phyloP scores from a whole-genome alignment of 2,888 invertebrate species.

The Caenorhabditis plicata region DNA sequence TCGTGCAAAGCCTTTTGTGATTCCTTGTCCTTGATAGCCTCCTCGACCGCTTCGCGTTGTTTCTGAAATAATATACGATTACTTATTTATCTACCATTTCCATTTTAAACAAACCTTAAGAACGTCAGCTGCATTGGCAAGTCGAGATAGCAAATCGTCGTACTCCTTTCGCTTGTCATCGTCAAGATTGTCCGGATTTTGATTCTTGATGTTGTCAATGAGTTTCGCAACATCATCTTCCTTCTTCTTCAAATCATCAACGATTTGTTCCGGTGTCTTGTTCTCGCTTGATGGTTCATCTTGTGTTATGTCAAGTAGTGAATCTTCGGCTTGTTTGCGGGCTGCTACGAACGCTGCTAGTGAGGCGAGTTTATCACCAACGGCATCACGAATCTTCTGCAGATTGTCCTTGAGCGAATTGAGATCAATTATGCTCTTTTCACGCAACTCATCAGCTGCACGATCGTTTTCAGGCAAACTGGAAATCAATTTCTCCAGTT shows the following conservation, averaged over 20 bases:
- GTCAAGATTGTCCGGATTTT: conserved; percentile 32
- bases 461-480: conserved; percentile 22
- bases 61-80: conserved; percentile 35
- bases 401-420: conserved; percentile 36
- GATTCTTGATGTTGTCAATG: conserved; percentile 18
- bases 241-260: conserved; percentile 22
- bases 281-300: conserved; percentile 4
- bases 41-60: conserved; percentile 23
- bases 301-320: conserved; percentile 33
- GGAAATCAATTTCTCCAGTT: conserved; percentile 30
- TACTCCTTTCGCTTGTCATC: conserved; percentile 34
- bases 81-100: too few relatives aligned
- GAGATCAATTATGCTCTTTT: conserved; percentile 39
- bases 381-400: conserved; percentile 34
- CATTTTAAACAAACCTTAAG: conserved; percentile 23
- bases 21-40: conserved; percentile 14
- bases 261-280: conserved; percentile 19
- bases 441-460: conserved; percentile 31
- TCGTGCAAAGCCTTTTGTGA: conserved; percentile 17
- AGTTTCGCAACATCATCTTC: conserved; percentile 25
- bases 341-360: conserved; percentile 45
- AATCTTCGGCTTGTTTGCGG: conserved; percentile 43
- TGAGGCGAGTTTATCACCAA: conserved; percentile 47
- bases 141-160: conserved; percentile 38
- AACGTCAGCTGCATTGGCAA: conserved; percentile 34